phyloP scores from a whole-genome alignment of 2,113 vertebrate genomes.

The Smithornis capensis region DNA sequence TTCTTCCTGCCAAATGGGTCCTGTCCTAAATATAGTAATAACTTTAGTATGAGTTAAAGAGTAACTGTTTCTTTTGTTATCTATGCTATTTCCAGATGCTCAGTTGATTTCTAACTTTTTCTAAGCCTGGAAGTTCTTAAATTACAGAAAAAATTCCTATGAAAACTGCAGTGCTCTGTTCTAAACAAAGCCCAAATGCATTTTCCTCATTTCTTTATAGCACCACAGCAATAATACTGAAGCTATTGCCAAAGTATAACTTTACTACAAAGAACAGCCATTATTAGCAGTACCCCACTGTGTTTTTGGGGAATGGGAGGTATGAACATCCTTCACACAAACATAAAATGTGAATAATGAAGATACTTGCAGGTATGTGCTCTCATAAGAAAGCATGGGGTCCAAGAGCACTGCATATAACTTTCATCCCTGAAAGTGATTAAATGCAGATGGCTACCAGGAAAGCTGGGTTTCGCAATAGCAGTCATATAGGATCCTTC shows the following conservation, averaged over 20 bases:
- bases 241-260: neutral
- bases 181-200: neutral
- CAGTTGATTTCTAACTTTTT: neutral
- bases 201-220: neutral
- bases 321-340: neutral
- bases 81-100: neutral
- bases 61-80: neutral
- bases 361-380: neutral
- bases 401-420: neutral
- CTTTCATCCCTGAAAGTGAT: slow-evolving; percentile 14
- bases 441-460: slow-evolving; percentile 45
- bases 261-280: neutral
- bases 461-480: neutral
- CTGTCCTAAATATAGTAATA: neutral
- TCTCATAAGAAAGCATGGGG: neutral
- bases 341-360: neutral
- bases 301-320: neutral
- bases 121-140: neutral
- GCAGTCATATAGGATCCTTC: slow-evolving; percentile 12
- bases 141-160: neutral
- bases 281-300: neutral
- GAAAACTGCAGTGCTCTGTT: neutral
- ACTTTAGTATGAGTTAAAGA: neutral
- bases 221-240: neutral
- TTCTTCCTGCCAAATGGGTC: neutral